Evolutionary conservation across 2,113 vertebrate species (phyloP).

Genomic region (Sinocyclocheilus grahami): DNA sequence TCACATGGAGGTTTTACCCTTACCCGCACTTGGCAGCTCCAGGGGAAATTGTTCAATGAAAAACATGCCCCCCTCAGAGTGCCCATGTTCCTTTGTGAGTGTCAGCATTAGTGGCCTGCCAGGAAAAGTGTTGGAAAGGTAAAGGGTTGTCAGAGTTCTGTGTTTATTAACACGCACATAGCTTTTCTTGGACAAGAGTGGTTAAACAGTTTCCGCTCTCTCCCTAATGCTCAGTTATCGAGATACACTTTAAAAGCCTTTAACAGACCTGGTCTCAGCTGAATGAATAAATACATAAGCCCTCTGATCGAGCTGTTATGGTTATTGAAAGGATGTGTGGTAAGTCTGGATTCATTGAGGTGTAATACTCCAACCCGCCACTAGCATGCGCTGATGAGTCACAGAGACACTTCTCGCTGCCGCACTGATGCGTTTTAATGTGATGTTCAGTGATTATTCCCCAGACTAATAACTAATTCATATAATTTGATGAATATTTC

Average conservation of each 20-base stretch:
- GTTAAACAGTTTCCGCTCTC: not conserved
- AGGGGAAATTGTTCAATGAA: no score
- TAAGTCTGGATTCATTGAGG: not conserved
- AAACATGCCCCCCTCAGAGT: no score
- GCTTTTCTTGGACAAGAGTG: conserved; percentile 5
- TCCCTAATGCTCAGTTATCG: not conserved
- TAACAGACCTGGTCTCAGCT: not conserved
- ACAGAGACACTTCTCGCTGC: not conserved
- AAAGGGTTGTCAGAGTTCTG: conserved; percentile 16
- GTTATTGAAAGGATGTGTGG: not conserved
- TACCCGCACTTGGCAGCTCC: no score
- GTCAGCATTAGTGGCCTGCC: not conserved
- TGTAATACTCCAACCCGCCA: conserved; percentile 25
- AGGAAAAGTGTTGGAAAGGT: not conserved
- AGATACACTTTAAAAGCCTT: not conserved
- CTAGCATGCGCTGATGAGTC: conserved; percentile 28
- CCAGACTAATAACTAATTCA: not conserved
- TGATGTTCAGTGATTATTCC: not conserved
- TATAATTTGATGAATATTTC: conserved; percentile 14
- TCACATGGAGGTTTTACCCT: no score
- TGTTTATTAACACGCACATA: not conserved
- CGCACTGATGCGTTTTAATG: not conserved
- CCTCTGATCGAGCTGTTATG: not conserved
- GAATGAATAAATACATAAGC: conserved; percentile 15
- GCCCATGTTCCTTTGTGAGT: not conserved